phyloP scores from a whole-genome alignment of 2,888 invertebrate genomes.

The Dasypolia templi region DNA sequence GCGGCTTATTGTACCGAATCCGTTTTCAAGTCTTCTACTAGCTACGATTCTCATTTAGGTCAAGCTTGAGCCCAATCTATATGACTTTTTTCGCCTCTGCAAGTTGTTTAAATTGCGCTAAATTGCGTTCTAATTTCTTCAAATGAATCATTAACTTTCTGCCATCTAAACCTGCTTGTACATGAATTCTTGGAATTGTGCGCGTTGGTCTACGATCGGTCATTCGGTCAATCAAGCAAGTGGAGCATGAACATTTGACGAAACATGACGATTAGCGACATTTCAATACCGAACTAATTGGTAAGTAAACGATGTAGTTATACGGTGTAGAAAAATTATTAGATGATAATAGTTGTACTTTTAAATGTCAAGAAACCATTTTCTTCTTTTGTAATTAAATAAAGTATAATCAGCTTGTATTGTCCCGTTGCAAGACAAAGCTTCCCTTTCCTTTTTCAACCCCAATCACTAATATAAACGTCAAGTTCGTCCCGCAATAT shows the following conservation, averaged over 20 bases:
- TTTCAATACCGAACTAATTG: slow-evolving; percentile 27
- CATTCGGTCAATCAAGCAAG: slow-evolving; percentile 30
- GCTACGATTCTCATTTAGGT: not conserved
- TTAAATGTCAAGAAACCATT: not conserved
- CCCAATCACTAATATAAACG: no score
- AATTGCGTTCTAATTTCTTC: slow-evolving; percentile 10
- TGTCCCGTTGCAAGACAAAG: no score
- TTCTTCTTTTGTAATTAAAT: no score
- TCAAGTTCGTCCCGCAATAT: no score
- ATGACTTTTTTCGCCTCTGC: not conserved
- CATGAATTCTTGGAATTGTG: slow-evolving; percentile 27
- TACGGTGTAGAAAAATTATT: slow-evolving; percentile 10
- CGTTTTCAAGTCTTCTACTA: not conserved
- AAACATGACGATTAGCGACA: slow-evolving; percentile 38
- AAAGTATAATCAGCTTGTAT: no score
- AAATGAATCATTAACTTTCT: slow-evolving; percentile 34
- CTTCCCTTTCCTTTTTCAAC: no score
- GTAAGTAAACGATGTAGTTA: slow-evolving; percentile 15
- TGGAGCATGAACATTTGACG: slow-evolving; percentile 61
- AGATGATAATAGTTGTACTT: not conserved
- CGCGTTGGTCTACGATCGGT: slow-evolving; percentile 3
- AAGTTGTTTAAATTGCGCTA: not conserved
- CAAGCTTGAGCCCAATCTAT: no score
- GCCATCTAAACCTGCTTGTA: slow-evolving; percentile 30
- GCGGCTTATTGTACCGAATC: not conserved